Evolutionary conservation across 2,888 invertebrate genomes (phyloP).

Genomic region (Seira musarum): DNA sequence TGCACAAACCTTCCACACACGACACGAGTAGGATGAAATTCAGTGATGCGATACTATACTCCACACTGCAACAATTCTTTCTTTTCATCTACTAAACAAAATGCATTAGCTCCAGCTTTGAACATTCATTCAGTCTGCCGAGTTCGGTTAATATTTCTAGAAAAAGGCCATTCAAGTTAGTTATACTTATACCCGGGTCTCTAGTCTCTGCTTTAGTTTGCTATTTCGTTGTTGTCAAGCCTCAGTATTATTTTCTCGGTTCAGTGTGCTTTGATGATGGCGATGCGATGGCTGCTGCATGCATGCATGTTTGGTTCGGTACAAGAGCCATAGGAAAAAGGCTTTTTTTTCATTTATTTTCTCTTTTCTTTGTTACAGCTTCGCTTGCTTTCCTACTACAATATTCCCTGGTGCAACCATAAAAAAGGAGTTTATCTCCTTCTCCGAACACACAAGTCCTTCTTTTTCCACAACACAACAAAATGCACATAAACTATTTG

Average conservation of each 20-base stretch:
- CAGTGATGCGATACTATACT: background rate
- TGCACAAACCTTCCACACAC: too few relatives aligned
- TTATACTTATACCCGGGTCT: background rate
- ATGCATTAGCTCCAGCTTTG: background rate
- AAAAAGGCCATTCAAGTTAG: background rate
- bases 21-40: background rate
- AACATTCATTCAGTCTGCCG: background rate
- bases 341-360: conserved; percentile 39
- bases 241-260: conserved; percentile 40
- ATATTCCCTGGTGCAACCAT: background rate
- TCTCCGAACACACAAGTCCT: background rate
- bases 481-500: conserved; percentile 41
- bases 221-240: background rate
- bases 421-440: conserved; percentile 2
- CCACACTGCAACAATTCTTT: background rate
- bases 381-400: conserved; percentile 8
- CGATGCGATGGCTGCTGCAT: conserved; percentile 23
- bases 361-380: conserved; percentile 33
- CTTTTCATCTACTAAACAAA: background rate
- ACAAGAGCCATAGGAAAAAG: conserved; percentile 26
- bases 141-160: background rate
- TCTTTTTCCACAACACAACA: background rate
- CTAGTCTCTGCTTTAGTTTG: background rate
- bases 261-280: conserved; percentile 54
- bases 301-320: background rate